Percentiles rank a stretch among this genome's conserved stretches.
phyloP scores from a whole-genome alignment of 2,797 vertebrate species.

The Decapterus maruadsi region DNA sequence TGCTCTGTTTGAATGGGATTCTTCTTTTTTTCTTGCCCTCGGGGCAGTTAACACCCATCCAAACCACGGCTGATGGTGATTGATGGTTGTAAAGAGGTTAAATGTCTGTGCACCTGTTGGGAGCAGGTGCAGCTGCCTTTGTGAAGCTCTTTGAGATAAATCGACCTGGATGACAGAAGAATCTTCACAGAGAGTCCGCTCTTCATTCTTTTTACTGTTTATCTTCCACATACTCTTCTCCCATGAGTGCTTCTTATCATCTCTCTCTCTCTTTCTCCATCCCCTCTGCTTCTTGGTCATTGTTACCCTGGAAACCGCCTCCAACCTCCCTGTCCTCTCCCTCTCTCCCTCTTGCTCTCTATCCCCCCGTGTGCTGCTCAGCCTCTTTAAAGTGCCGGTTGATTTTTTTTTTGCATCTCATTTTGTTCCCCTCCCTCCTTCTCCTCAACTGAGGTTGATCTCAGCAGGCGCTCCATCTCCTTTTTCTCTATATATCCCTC shows the following conservation, averaged over 20 bases:
- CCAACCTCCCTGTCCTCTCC: constrained; percentile 11
- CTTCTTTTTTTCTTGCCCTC: too few relatives aligned
- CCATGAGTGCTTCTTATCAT: not conserved
- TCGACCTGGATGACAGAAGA: too few relatives aligned
- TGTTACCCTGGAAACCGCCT: constrained; percentile 44
- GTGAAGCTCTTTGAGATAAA: too few relatives aligned
- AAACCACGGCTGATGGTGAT: too few relatives aligned
- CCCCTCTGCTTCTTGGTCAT: constrained; percentile 24
- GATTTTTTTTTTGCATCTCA: not conserved
- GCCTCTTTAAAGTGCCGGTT: not conserved
- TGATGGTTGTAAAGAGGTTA: too few relatives aligned
- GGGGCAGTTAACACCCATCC: too few relatives aligned
- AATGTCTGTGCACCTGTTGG: too few relatives aligned
- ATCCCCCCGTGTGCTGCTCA: not conserved
- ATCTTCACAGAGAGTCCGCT: too few relatives aligned
- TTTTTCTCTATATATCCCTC: not conserved
- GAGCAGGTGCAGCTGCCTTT: too few relatives aligned
- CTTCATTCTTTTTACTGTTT: not conserved
- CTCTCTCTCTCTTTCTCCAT: not conserved
- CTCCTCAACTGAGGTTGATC: not conserved
- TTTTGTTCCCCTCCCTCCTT: not conserved
- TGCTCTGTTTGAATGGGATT: too few relatives aligned
- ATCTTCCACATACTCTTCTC: not conserved
- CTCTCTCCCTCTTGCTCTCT: not conserved
- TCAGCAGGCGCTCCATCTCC: constrained; percentile 13